phyloP scores from a whole-genome alignment of 2,113 vertebrate species.

The Pollimyrus isidori region DNA sequence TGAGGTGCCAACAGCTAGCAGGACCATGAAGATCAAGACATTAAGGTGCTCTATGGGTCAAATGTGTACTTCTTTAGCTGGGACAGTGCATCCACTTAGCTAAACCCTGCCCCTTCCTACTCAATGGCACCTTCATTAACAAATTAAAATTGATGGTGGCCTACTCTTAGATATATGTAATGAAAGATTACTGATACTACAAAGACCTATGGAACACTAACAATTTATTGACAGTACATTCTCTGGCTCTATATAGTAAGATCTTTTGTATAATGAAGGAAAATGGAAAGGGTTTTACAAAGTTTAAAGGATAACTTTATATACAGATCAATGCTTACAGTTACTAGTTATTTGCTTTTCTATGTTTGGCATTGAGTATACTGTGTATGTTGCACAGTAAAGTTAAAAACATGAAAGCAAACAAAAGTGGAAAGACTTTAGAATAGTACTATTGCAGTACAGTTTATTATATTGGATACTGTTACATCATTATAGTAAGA shows the following conservation, averaged over 20 bases:
- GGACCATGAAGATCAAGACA: not conserved
- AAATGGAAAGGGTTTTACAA: not conserved
- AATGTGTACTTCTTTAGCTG: not conserved
- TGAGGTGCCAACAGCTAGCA: not conserved
- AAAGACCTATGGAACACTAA: not conserved
- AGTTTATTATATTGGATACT: not conserved
- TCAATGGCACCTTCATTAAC: not conserved
- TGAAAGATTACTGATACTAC: not conserved
- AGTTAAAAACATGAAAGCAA: not conserved
- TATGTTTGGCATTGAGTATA: not conserved
- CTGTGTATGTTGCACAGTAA: not conserved
- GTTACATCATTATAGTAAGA: not conserved
- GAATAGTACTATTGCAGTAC: not conserved
- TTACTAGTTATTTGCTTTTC: not conserved
- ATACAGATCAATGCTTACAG: not conserved
- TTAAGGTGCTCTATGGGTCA: not conserved
- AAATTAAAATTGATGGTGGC: not conserved
- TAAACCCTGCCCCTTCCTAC: not conserved
- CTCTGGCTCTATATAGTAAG: not conserved
- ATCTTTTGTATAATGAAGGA: not conserved
- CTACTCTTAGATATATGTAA: not conserved
- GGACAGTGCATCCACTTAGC: not conserved
- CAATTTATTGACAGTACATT: not conserved
- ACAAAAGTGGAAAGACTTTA: not conserved
- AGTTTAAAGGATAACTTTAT: not conserved